Percentiles rank a stretch among this genome's conserved stretches.
Evolutionary conservation across 2,888 invertebrate genomes (phyloP).

Genomic region (Habroteleia sp.): DNA sequence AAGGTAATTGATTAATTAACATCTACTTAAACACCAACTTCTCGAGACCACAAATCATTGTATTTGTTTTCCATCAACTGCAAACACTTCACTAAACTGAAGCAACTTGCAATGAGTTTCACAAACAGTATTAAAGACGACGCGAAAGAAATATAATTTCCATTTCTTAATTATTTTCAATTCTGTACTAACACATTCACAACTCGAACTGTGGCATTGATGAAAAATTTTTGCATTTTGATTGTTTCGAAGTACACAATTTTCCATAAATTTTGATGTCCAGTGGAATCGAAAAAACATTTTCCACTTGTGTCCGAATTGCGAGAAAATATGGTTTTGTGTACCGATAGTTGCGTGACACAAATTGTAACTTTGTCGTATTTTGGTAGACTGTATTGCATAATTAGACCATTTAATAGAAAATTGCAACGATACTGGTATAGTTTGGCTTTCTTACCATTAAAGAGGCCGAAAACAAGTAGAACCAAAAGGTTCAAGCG

Average conservation of each 20-base stretch:
- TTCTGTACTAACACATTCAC: no score
- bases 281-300: background rate
- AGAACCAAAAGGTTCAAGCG: slow-evolving; percentile 70
- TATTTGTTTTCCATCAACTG: background rate
- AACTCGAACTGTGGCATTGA: no score
- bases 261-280: background rate
- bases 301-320: slow-evolving; percentile 10
- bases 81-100: slow-evolving; percentile 10
- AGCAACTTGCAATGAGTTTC: background rate
- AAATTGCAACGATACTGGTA: slow-evolving; percentile 18
- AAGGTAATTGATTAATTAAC: slow-evolving; percentile 35
- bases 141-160: background rate
- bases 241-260: slow-evolving; percentile 5
- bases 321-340: slow-evolving; percentile 6
- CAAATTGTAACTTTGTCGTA: slow-evolving; percentile 43
- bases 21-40: slow-evolving; percentile 10
- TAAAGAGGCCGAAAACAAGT: slow-evolving; percentile 72
- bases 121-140: background rate
- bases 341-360: slow-evolving; percentile 22
- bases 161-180: background rate
- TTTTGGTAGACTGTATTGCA: slow-evolving; percentile 24
- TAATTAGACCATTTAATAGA: slow-evolving; percentile 37
- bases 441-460: slow-evolving; percentile 72
- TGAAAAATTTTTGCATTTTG: no score
- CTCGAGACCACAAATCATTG: slow-evolving; percentile 1